phyloP scores from a whole-genome alignment of 2,113 vertebrate species.

The Ardeotis arabs region DNA sequence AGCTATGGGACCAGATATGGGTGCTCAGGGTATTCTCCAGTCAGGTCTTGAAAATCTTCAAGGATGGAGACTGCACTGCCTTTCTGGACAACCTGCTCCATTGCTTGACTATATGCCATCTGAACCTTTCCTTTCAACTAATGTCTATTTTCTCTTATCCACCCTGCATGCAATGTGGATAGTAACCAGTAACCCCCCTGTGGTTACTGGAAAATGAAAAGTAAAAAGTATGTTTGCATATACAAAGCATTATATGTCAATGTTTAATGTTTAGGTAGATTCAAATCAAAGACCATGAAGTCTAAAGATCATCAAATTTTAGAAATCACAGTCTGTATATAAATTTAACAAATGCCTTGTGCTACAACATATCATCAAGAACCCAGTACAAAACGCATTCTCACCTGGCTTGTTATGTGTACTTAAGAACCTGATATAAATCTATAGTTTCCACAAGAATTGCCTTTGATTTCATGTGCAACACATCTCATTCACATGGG shows the following conservation, averaged over 20 bases:
- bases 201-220: neutral
- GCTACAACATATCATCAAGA: neutral
- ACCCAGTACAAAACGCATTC: neutral
- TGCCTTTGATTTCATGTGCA: neutral
- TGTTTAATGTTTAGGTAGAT: neutral
- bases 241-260: neutral
- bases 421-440: neutral
- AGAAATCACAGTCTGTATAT: neutral
- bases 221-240: neutral
- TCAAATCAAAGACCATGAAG: neutral
- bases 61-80: neutral
- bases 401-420: neutral
- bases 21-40: neutral
- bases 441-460: neutral
- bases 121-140: neutral
- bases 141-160: neutral
- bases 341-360: neutral
- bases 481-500: neutral
- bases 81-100: neutral
- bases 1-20: neutral
- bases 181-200: neutral
- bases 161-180: neutral
- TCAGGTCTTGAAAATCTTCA: neutral
- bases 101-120: neutral
- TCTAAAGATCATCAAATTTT: neutral